Base-by-base conservation (phyloP, 2,888 invertebrate species). In the Ennomos erosarius region DNA sequence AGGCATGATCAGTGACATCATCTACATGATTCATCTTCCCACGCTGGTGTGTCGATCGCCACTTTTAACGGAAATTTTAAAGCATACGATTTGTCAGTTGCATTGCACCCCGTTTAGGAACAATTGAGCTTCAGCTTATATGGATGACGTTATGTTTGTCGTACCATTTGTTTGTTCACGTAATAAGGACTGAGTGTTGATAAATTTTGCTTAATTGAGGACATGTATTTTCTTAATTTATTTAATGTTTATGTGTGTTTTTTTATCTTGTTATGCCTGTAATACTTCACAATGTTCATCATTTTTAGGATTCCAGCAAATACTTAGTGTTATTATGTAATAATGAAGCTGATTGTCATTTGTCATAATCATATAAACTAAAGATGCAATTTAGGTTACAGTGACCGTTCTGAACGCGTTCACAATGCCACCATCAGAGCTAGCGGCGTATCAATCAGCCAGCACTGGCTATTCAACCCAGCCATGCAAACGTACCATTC, bases 11-110 rank as follows among this genome's bases (percentile, higher is more conserved):
- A 70, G 64, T 82, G 81, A 81, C 76, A 78, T 81, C 81, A 82
- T 49, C 55, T 65, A 46, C 67, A 60, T 81, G 82, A 82, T 76
- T 81, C 82, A 82, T 64, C 77, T 71, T 68, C 80, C 78, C 74
- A 79, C 78, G 74, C 68, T 45, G 57, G 59, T 62, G 42, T 50
- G 35, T 68, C 60, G 64, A 57, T 55, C 45, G 52, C 64, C 66
- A 67, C 63, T 71, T 67, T 70, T 69, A 70, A 67, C 70, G 67
- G 71, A 74, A 67, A 69, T 66, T 64, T 71, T 71, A 57, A 68
- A 69, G 67, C 64, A 55, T 62, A 63, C 64, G 62, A 69, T 67
- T 71, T 64, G 68, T 62, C 70, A 68, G 67, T 74, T 73, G 71
- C 70, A 71, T 65, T 26, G 26, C 62, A 50, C 67, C 67, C 68